phyloP scores from a whole-genome alignment of 2,888 invertebrate species.

The Trichopria drosophilae region DNA sequence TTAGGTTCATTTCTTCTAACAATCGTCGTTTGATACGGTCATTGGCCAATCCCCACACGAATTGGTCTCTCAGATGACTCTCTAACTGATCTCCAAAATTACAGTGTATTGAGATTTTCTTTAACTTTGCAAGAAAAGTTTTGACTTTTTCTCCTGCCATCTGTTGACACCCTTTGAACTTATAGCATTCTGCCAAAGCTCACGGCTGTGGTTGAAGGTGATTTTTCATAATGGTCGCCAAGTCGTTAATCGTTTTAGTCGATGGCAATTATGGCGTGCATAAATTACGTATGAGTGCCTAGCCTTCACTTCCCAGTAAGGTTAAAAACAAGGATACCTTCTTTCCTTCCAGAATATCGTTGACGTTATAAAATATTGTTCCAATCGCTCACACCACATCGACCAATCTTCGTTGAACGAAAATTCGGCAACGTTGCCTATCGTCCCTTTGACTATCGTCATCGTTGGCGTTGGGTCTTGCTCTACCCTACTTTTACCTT shows the following conservation, averaged over 20 bases:
- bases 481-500: not conserved
- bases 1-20: constrained; percentile 9
- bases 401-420: constrained; percentile 14
- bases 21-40: constrained; percentile 11
- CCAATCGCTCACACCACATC: constrained; percentile 15
- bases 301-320: constrained; percentile 24
- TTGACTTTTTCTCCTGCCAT: constrained; percentile 14
- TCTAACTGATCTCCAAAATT: too few species aligned
- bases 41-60: not conserved
- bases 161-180: constrained; percentile 30
- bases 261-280: constrained; percentile 24
- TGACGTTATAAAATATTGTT: constrained; percentile 22
- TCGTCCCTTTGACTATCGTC: constrained; percentile 1
- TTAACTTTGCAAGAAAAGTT: constrained; percentile 20
- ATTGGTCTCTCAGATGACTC: not conserved
- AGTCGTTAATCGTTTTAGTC: constrained; percentile 10
- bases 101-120: too few species aligned
- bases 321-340: constrained; percentile 15
- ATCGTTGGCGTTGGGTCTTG: not conserved
- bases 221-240: constrained; percentile 24
- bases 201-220: constrained; percentile 30
- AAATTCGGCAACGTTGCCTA: constrained; percentile 15
- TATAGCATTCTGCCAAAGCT: constrained; percentile 28
- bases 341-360: constrained; percentile 16
- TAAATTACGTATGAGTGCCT: constrained; percentile 24